Base-by-base conservation (phyloP, 2,888 invertebrate genomes). In the Ophraella communa region DNA sequence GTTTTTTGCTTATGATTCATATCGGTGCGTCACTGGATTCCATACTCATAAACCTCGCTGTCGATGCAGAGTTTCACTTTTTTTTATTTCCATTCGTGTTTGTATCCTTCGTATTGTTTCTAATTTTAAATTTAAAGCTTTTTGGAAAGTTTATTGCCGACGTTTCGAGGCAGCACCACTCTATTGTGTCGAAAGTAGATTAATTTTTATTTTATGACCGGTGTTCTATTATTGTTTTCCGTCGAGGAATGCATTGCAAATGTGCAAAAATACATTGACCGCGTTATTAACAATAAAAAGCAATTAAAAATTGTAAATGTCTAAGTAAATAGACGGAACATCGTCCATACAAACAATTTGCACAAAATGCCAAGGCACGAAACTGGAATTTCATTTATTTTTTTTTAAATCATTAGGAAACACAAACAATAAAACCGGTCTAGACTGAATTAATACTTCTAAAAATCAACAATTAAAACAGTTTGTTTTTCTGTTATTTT, bases 71-170 rank as follows among this genome's bases (percentile, higher is more conserved):
- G 49, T 24, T 23, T 14, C 27, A 27, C 27, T 51, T 17, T 17
- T n/a, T n/a, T 51, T 27, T 51, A 51, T 51, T 51, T 51, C 27
- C 17, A 27, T 51, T 17, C 47, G 17, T 8, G n/a, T 42, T 56
- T 56, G n/a, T 27, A 45, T 49, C 14, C 35, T 59, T 47, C 21
- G 30, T 44, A 60, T 60, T 60, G 60, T 60, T 52, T 60, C 60
- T 60, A 60, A 60, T 60, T 60, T 60, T 60, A 60, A 52, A 52
- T 60, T 60, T 60, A 60, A 18, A 60, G 60, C 60, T 60, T 60
- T 60, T 60, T 45, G 60, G 52, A 52, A 51, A 17, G 42, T 60
- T 60, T 60, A 60, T 49, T 39, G 35, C 52, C 59, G 24, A 27
- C 23, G 24, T 18, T 42, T 39, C 51, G 51, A 8, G 24, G 35